Conservation (phyloP, 2,113 vertebrate species). For the Aegithalos caudatus region DNA sequence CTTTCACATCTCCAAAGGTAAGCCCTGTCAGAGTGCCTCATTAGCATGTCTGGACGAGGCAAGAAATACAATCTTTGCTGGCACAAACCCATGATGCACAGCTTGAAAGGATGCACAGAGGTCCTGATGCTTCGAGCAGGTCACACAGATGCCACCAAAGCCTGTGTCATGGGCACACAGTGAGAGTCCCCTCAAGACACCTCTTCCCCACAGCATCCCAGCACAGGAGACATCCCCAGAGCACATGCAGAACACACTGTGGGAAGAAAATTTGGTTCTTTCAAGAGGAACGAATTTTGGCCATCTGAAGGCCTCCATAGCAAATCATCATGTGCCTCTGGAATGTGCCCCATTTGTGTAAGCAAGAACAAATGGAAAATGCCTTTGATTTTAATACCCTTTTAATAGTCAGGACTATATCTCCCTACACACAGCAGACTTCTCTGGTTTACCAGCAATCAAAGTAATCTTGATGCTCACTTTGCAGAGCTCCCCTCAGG, state of each 20-base stretch:
- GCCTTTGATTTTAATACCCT: neutral
- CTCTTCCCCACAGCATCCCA: neutral
- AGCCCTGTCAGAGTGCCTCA: neutral
- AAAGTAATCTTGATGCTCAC: neutral
- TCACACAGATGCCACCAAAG: neutral
- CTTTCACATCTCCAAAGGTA: neutral
- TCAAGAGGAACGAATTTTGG: neutral
- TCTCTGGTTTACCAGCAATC: neutral
- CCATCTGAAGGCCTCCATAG: neutral
- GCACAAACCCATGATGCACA: neutral
- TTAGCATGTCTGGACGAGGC: neutral
- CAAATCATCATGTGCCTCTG: neutral
- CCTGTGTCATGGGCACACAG: neutral
- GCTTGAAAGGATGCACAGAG: neutral
- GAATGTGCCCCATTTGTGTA: neutral
- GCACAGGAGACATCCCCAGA: neutral
- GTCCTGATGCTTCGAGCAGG: neutral
- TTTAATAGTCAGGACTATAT: neutral
- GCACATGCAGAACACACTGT: neutral
- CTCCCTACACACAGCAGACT: neutral
- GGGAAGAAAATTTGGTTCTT: neutral
- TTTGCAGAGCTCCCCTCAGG: neutral
- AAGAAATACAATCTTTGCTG: neutral
- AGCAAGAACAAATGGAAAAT: neutral
- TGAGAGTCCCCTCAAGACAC: accelerated